Conservation (phyloP, 2,888 invertebrate genomes). For the Eupithecia subumbrata region DNA sequence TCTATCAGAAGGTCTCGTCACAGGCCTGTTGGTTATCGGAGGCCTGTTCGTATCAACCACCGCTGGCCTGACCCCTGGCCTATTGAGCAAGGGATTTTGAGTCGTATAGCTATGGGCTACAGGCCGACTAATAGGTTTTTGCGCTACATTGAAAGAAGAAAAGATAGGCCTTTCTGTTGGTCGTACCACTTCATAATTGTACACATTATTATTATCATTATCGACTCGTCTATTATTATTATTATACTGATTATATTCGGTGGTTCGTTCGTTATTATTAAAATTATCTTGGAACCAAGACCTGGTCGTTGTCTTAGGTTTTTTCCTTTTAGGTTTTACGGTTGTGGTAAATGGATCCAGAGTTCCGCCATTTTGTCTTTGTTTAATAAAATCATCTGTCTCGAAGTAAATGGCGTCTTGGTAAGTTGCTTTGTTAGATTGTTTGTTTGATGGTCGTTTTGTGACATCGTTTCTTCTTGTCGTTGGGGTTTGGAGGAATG, state of each 20-base stretch:
- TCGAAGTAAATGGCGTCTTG: conserved; percentile 40
- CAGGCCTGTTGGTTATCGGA: conserved; percentile 23
- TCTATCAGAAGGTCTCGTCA: conserved; percentile 12
- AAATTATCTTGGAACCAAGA: conserved; percentile 19
- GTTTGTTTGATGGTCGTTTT: conserved; percentile 37
- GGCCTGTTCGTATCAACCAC: conserved; percentile 66
- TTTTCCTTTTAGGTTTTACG: conserved; percentile 49
- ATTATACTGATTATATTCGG: conserved; percentile 16
- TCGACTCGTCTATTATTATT: conserved; percentile 19
- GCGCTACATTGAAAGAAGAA: conserved; percentile 3
- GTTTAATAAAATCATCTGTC: conserved; percentile 42
- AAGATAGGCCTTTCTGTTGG: conserved; percentile 20
- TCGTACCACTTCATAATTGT: conserved; percentile 18
- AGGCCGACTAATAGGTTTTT: conserved; percentile 27
- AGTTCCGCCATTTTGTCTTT: conserved; percentile 18
- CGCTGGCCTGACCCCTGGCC: conserved; percentile 67
- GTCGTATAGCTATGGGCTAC: conserved; percentile 42
- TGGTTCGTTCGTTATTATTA: not conserved
- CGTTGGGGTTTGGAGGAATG: conserved; percentile 53
- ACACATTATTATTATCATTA: conserved; percentile 13
- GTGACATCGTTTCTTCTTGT: conserved; percentile 38
- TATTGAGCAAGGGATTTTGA: conserved; percentile 48
- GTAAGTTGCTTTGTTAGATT: conserved; percentile 38
- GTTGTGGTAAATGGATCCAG: conserved; percentile 46
- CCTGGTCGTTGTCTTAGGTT: conserved; percentile 16